A percentile compares a stretch with the other conserved stretches of the same genome.
These are phyloP conservation scores for Rousettus leschenaultii DNA, from an alignment of 2,113 vertebrate species.

Conservation along the genomic window DNA sequence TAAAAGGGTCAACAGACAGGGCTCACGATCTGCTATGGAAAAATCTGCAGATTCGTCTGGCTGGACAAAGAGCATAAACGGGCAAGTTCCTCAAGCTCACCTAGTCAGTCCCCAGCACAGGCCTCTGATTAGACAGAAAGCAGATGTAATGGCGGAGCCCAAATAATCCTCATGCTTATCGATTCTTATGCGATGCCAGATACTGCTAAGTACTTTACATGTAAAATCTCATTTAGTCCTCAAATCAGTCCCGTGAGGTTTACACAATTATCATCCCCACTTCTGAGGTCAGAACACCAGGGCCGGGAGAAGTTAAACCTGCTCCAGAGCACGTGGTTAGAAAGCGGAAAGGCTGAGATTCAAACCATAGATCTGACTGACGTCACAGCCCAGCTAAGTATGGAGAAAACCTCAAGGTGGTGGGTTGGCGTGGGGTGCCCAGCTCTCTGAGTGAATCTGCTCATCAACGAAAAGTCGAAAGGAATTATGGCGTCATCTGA, in stretches of 20 bases:
- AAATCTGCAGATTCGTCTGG: not conserved
- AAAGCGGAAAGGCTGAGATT: not conserved
- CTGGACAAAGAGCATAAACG: conserved; percentile 12
- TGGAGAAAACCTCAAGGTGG: no score
- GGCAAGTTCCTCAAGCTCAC: not conserved
- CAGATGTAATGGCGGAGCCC: not conserved
- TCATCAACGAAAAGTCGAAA: not conserved
- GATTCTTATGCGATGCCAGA: not conserved
- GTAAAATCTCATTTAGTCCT: not conserved
- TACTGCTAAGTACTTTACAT: not conserved
- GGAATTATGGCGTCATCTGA: not conserved
- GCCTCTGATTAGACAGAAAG: not conserved
- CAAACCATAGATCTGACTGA: not conserved
- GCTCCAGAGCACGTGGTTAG: not conserved
- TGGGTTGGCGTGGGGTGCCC: not conserved
- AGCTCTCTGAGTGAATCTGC: not conserved
- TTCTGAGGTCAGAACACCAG: no score
- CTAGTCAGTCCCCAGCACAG: not conserved
- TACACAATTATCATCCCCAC: accelerated
- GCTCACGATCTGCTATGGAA: not conserved
- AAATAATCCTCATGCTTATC: accelerated
- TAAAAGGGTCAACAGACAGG: conserved; percentile 14
- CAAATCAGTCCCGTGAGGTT: not conserved
- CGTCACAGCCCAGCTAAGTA: not conserved
- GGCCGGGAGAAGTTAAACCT: not conserved